Percentiles rank a stretch among this genome's conserved stretches.
Evolutionary conservation across 2,797 vertebrate genomes (phyloP).

Genomic region (Alauda arvensis): DNA sequence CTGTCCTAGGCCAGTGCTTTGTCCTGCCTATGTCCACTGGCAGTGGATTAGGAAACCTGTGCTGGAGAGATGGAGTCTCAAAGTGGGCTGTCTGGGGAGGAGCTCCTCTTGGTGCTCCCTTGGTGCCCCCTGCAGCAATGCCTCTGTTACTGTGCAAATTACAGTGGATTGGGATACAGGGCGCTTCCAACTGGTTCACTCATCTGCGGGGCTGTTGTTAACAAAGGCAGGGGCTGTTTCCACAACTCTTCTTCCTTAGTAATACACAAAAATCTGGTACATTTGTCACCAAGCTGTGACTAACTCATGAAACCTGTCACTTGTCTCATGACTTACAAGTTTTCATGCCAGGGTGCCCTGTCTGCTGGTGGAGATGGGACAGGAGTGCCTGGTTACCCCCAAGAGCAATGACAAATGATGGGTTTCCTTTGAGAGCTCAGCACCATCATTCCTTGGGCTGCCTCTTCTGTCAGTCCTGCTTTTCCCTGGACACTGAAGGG

Average conservation of each 20-base stretch:
- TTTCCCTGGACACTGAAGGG: background rate
- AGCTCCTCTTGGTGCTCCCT: background rate
- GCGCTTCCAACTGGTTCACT: background rate
- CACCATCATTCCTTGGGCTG: background rate
- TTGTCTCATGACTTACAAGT: background rate
- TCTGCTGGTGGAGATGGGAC: background rate
- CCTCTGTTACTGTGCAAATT: background rate
- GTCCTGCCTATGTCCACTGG: background rate
- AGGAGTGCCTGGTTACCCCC: background rate
- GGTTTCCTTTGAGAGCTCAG: background rate
- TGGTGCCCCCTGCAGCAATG: background rate
- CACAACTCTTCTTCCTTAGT: background rate
- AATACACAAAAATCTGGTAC: background rate
- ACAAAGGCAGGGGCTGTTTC: background rate
- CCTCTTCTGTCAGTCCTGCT: background rate
- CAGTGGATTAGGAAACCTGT: background rate
- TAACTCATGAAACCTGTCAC: conserved; percentile 1
- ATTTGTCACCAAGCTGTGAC: conserved; percentile 32
- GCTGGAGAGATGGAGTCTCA: background rate
- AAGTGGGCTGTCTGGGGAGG: background rate
- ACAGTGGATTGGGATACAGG: background rate
- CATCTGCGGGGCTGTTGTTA: background rate
- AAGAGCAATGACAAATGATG: background rate
- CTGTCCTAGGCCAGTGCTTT: background rate
- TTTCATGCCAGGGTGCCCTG: background rate